Evolutionary conservation across 2,888 invertebrate genomes (phyloP).

Genomic region (Pomacea canaliculata): DNA sequence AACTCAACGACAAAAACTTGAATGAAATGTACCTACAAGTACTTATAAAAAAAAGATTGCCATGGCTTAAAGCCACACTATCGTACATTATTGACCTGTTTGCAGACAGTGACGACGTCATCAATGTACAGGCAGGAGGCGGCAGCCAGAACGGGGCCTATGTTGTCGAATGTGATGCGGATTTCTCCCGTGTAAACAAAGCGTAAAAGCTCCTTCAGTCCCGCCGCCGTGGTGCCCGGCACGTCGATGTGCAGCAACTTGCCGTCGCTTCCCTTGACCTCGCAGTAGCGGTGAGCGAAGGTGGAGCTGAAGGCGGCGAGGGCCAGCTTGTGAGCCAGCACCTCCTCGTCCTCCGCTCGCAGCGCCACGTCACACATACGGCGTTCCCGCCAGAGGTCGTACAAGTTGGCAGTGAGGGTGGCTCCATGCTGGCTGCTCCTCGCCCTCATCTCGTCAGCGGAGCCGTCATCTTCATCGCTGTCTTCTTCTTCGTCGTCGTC

Average conservation of each 20-base stretch:
- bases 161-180: slow-evolving; percentile 39
- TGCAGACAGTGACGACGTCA: slow-evolving; percentile 38
- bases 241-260: slow-evolving; percentile 40
- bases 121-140: slow-evolving; percentile 45
- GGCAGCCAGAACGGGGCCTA: slow-evolving; percentile 46
- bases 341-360: slow-evolving; percentile 35
- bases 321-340: slow-evolving; percentile 52
- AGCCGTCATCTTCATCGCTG: not conserved
- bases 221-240: slow-evolving; percentile 36
- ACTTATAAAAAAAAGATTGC: not conserved
- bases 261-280: slow-evolving; percentile 19
- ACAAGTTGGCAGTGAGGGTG: slow-evolving; percentile 36
- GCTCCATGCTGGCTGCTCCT: not conserved
- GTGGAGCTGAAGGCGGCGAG: slow-evolving; percentile 53
- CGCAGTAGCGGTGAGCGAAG: slow-evolving; percentile 38
- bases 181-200: slow-evolving; percentile 54
- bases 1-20: not conserved
- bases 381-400: slow-evolving; percentile 43
- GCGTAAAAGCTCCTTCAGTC: slow-evolving; percentile 42
- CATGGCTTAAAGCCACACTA: not conserved
- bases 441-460: not conserved
- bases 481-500: not conserved
- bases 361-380: slow-evolving; percentile 49
- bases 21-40: not conserved
- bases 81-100: slow-evolving; percentile 6